Percentiles rank a stretch among this genome's conserved stretches.
phyloP scores from a whole-genome alignment of 2,797 vertebrate genomes.

The Amblyopsis hoosieri region DNA sequence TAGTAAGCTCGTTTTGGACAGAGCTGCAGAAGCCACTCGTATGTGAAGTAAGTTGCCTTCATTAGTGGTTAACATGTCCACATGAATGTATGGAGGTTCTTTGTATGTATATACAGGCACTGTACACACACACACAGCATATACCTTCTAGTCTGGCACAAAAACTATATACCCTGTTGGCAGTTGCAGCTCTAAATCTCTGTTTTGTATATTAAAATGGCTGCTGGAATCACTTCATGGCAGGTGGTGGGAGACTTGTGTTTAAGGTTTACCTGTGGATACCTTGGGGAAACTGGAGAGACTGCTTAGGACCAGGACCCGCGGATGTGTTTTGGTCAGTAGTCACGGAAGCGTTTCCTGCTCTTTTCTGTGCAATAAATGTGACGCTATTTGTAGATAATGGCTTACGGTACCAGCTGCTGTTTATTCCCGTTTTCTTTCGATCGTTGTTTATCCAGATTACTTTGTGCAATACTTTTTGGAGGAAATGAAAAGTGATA shows the following conservation, averaged over 20 bases:
- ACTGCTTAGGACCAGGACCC: background rate
- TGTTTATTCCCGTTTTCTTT: conserved; percentile 34
- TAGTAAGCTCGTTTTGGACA: conserved; percentile 14
- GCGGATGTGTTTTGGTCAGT: background rate
- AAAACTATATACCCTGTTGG: conserved; percentile 4
- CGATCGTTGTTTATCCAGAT: conserved; percentile 47
- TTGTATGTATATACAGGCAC: background rate
- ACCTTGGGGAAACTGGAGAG: background rate
- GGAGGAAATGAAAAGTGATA: conserved; percentile 48
- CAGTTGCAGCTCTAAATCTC: conserved; percentile 1
- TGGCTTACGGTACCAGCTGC: conserved; percentile 41
- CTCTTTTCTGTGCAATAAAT: conserved; percentile 19
- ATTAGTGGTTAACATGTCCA: conserved; percentile 34
- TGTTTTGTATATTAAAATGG: no score
- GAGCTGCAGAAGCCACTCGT: conserved; percentile 10
- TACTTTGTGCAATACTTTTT: conserved; percentile 70
- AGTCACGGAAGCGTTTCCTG: conserved; percentile 15
- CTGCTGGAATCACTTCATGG: no score
- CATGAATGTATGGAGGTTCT: conserved; percentile 47
- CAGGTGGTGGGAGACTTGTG: background rate
- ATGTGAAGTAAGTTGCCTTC: conserved; percentile 33
- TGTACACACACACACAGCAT: no score
- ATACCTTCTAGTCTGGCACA: background rate
- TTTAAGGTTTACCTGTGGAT: background rate
- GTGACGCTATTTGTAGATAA: conserved; percentile 32